Base-by-base conservation (phyloP, 2,888 invertebrate genomes). In the Hypsopygia costalis region DNA sequence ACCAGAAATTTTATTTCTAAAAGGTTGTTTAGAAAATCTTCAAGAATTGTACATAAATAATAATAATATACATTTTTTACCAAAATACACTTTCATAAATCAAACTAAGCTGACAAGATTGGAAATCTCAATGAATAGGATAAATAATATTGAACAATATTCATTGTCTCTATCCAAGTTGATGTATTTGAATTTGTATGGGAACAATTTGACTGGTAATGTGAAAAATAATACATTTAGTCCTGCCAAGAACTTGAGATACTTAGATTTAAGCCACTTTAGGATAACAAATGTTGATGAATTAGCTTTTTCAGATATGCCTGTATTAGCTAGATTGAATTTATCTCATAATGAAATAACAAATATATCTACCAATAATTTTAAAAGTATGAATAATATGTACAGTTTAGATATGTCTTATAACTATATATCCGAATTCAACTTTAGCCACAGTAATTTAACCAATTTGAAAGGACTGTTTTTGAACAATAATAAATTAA, bases 331-430 rank as follows among this genome's bases (percentile, higher is more conserved):
- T 4, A 58, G 69, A 47, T 49, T 87, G 3, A 83, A 85, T 48
- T 41, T 87, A 37, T 85, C 85, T 1, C 53, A 75, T 32, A 85
- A 82, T 52, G 36, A 48, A 21, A 72, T 87, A 10, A 50, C 65
- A 20, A 49, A 41, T n/a, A 66, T 87, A 32, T 58, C 64, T 4
- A 39, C 65, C 0, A 63, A 70, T 12, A 85, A 77, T 55, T 86
- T 87, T 20, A 53, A 49, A 34, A 58, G 58, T 1, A 52, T 81
- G 39, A 58, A 64, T 27, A 83, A 83, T 41, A 58, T 86, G 54
- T 76, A 67, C 29, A 78, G 74, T 39, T 58, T 87, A 42, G 83
- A 87, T 51, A 31, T 87, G 25, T 83, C 86, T 1, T 44, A 59
- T 28, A 87, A 87, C 52, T 55, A 57, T 12, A 44, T 87, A 25